These are phyloP conservation scores for Antheraea mylitta DNA, from an alignment of 1,140 invertebrate genomes.

Conservation along the genomic window DNA sequence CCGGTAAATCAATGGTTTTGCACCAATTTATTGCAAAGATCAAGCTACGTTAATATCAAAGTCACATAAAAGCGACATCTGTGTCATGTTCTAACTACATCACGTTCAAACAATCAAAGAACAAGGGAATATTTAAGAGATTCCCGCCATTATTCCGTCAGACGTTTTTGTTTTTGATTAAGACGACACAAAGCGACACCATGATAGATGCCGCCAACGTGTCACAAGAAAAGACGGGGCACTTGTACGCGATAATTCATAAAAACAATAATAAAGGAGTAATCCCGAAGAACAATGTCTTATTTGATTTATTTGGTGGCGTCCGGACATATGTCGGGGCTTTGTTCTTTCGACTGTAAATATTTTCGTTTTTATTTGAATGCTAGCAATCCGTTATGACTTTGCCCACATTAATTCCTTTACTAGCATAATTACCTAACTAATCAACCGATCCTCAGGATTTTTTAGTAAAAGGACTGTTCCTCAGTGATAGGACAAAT, in stretches of 20 bases:
- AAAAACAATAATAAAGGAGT: conserved; percentile 2
- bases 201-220: background rate
- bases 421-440: too few relatives aligned
- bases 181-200: background rate
- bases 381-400: background rate
- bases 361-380: background rate
- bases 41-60: background rate
- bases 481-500: too few relatives aligned
- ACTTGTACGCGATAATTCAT: conserved; percentile 2
- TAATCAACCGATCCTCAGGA: too few relatives aligned
- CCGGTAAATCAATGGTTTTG: too few relatives aligned
- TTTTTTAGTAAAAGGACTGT: too few relatives aligned
- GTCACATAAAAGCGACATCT: background rate
- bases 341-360: background rate
- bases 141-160: background rate
- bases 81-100: background rate
- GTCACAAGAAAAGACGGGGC: background rate
- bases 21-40: too few relatives aligned
- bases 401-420: too few relatives aligned
- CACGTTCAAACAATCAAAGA: background rate
- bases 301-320: background rate
- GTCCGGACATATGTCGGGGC: background rate
- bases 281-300: background rate
- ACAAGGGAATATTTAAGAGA: background rate
- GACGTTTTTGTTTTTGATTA: conserved; percentile 1